phyloP scores from a whole-genome alignment of 2,888 invertebrate genomes.

The Cyclophora albipunctata region DNA sequence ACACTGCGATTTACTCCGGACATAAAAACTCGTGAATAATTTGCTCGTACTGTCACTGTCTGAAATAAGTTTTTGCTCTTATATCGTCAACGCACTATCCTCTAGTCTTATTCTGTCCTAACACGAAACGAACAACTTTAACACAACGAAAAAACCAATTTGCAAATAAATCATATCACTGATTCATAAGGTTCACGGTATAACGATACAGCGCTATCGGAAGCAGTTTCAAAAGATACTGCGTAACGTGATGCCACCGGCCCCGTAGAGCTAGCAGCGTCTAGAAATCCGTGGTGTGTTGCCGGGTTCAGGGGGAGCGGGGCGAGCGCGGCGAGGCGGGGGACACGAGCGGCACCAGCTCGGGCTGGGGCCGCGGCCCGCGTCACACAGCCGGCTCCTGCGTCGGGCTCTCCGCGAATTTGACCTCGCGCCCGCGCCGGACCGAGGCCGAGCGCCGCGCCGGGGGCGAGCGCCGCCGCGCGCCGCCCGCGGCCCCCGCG shows the following conservation, averaged over 20 bases:
- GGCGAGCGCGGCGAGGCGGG: conserved; percentile 31
- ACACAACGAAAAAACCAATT: too few relatives aligned
- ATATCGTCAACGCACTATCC: conserved; percentile 3
- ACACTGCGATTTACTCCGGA: conserved; percentile 34
- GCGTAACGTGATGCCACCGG: too few relatives aligned
- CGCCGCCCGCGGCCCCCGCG: conserved; percentile 36
- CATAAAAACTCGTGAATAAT: conserved; percentile 23
- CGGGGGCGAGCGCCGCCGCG: conserved; percentile 52
- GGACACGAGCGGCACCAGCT: conserved; percentile 70
- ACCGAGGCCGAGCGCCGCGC: conserved; percentile 63
- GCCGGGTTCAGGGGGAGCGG: conserved; percentile 48
- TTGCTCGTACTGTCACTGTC: conserved; percentile 34
- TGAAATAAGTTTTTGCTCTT: conserved; percentile 23
- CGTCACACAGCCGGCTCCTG: conserved; percentile 63
- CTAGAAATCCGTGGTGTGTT: conserved; percentile 66
- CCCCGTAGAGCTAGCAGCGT: background rate
- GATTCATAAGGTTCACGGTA: background rate
- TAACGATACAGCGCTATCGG: too few relatives aligned
- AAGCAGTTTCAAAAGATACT: too few relatives aligned
- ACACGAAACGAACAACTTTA: too few relatives aligned
- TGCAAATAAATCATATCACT: background rate
- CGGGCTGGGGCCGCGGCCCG: conserved; percentile 71
- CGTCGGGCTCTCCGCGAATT: conserved; percentile 60
- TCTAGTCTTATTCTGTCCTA: background rate
- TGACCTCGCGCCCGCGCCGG: conserved; percentile 69